Conservation (phyloP, 1,140 invertebrate genomes). For the Aphaenogaster rudis region DNA sequence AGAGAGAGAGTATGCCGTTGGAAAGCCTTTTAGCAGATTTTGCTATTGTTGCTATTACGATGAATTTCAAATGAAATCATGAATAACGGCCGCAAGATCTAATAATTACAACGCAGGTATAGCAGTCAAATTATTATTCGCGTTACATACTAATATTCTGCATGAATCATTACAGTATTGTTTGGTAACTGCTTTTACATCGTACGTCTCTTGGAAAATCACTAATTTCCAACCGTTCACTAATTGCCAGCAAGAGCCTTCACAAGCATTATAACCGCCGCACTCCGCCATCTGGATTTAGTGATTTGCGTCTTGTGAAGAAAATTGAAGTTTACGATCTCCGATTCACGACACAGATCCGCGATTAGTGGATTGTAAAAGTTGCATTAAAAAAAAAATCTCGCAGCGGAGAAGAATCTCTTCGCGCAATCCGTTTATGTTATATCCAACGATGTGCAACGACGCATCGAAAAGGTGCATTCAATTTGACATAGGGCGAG, state of each 20-base stretch:
- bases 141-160: constrained; percentile 64
- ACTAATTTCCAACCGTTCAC: constrained; percentile 33
- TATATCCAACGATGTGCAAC: neutral
- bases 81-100: constrained; percentile 64
- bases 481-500: constrained; percentile 52
- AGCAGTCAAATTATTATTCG: constrained; percentile 62
- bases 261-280: constrained; percentile 19
- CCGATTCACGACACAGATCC: neutral
- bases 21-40: constrained; percentile 62
- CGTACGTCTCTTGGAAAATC: constrained; percentile 43
- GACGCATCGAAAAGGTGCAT: constrained; percentile 32
- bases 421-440: neutral
- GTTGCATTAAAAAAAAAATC: constrained; percentile 6
- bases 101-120: constrained; percentile 60
- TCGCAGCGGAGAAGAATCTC: neutral
- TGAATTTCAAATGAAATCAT: constrained; percentile 66
- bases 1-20: constrained; percentile 26
- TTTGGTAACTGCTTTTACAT: constrained; percentile 60
- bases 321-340: neutral
- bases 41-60: constrained; percentile 64
- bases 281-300: neutral
- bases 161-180: constrained; percentile 61
- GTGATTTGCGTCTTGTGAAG: neutral
- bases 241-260: constrained; percentile 21
- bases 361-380: too few species aligned